Conservation (phyloP, 1,140 invertebrate species). For the Hestina assimilis region DNA sequence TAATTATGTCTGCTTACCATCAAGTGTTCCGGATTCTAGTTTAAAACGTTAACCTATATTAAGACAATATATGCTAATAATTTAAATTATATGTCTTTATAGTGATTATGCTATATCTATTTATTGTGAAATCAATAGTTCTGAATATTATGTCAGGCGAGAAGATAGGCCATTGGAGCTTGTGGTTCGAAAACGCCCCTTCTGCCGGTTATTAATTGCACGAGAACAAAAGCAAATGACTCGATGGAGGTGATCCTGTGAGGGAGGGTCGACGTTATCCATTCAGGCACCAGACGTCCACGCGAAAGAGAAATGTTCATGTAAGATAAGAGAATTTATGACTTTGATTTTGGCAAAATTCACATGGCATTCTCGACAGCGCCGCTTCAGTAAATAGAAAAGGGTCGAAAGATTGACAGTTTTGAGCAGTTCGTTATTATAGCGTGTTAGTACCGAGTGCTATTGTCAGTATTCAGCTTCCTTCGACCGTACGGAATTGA, state of each 20-base stretch:
- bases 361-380: conserved; percentile 47
- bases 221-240: conserved; percentile 77
- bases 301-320: conserved; percentile 73
- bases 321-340: conserved; percentile 74
- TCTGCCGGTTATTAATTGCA: conserved; percentile 74
- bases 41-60: no score
- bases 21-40: no score
- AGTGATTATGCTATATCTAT: no score
- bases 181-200: conserved; percentile 66
- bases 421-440: conserved; percentile 59
- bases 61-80: no score
- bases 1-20: no score
- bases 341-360: conserved; percentile 70
- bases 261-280: conserved; percentile 70
- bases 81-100: no score
- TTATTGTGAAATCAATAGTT: conserved; percentile 4
- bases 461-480: conserved; percentile 58
- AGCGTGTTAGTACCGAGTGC: conserved; percentile 50
- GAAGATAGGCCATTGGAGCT: conserved; percentile 63
- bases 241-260: conserved; percentile 71
- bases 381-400: conserved; percentile 54
- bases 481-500: conserved; percentile 54
- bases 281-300: conserved; percentile 69
- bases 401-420: conserved; percentile 62
- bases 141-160: conserved; percentile 36